Evolutionary conservation across 2,113 vertebrate species (phyloP), one percentile per base, ranked within the genome.

Genomic region (Anhinga anhinga): DNA sequence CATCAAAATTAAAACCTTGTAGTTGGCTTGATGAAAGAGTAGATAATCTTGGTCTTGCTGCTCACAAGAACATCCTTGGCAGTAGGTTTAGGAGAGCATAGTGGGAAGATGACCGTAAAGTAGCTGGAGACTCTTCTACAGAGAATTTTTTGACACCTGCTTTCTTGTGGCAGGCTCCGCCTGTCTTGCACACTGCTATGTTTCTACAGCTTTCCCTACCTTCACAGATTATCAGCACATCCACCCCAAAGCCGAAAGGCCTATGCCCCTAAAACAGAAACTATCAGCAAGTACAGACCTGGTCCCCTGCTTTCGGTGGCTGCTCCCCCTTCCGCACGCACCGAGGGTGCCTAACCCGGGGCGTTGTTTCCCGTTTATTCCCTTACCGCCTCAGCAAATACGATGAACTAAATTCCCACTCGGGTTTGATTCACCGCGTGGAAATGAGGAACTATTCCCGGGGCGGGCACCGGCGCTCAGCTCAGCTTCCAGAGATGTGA

Each of bases 1-100:
- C 50, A 87, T 63, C 56, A 72, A 76, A 91, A 91, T 82, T 63
- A 59, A 82, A 89, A 23, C 52, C 56, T 71, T 74, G 50, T 63
- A 71, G 36, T 6, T 86, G 84, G 44, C 65, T 91, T 91, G 42
- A 58, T 15, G 76, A n/a, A 63, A 78, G 47, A 74, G 34, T 47
- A 15, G 34, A 20, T 65, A 59, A 53, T 36, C 40, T 50, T 66
- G 23, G 50, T 55, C 55, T 49, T 93, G 44, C 18, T 59, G 32
- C 65, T 70, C 38, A 55, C 22, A 55, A 32, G 42, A n/a, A 66
- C 38, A 50, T 40, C 79, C 81, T 47, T 36, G 18, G 81, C 78
- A 63, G 26, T 15, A 82, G 42, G 56, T 38, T 74, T 67, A 84
- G 83, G 19, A 71, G 30, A 83, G 19, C 10, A 3, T 3, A 42